Percentiles rank a stretch among this genome's conserved stretches.
Evolutionary conservation across 1,140 invertebrate genomes (phyloP).

Genomic region (Drosophila arawakana): DNA sequence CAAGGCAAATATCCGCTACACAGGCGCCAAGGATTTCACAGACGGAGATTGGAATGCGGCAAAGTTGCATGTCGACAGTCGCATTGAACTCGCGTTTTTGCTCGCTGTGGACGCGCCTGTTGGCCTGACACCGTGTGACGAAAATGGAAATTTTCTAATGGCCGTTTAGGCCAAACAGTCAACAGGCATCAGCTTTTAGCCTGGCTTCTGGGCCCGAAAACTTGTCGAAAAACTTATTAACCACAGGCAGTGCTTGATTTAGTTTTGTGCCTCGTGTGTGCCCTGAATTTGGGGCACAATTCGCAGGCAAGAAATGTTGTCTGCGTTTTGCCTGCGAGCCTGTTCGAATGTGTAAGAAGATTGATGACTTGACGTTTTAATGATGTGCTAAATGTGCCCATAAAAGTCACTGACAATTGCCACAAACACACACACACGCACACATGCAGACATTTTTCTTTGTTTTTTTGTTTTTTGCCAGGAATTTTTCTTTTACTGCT

Average conservation of each 20-base stretch:
- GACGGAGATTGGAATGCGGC: constrained; percentile 66
- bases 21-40: constrained; percentile 67
- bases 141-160: constrained; percentile 84
- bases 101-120: constrained; percentile 46
- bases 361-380: constrained; percentile 84
- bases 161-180: constrained; percentile 31
- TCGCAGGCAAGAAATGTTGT: constrained; percentile 1
- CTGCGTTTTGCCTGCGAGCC: constrained; percentile 62
- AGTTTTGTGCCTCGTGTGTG: neutral
- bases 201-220: constrained; percentile 28
- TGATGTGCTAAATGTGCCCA: constrained; percentile 79
- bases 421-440: constrained; percentile 8
- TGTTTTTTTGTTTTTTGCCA: constrained; percentile 21
- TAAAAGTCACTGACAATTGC: constrained; percentile 71
- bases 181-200: neutral
- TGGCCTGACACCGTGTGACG: constrained; percentile 81
- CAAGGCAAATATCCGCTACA: constrained; percentile 79
- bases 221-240: constrained; percentile 19
- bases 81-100: neutral
- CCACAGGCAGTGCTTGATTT: neutral
- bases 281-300: constrained; percentile 22
- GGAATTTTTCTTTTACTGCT: constrained; percentile 47
- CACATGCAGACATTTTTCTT: constrained; percentile 23
- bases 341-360: constrained; percentile 84
- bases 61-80: too few relatives aligned